A percentile compares a stretch with the other conserved stretches of the same genome.
phyloP scores from a whole-genome alignment of 2,797 vertebrate species.

The Hozukius guyotensis region DNA sequence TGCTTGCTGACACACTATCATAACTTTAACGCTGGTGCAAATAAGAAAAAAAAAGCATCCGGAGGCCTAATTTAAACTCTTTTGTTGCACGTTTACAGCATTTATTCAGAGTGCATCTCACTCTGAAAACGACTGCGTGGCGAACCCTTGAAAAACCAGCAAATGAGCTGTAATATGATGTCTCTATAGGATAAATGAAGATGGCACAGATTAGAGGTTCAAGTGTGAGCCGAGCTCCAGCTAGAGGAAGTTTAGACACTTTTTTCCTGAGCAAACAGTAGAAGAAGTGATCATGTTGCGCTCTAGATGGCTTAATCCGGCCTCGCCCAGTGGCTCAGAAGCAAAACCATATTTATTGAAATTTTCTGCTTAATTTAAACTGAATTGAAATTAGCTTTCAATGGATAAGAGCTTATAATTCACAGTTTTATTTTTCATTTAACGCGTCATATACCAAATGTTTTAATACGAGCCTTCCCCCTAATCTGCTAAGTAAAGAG shows the following conservation, averaged over 20 bases:
- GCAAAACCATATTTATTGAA: slow-evolving; percentile 79
- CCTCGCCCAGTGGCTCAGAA: slow-evolving; percentile 71
- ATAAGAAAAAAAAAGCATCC: background rate
- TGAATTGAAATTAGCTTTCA: slow-evolving; percentile 81
- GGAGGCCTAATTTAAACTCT: slow-evolving; percentile 27
- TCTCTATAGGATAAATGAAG: slow-evolving; percentile 21
- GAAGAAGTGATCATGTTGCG: slow-evolving; percentile 41
- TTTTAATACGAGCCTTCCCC: slow-evolving; percentile 69
- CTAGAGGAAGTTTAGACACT: slow-evolving; percentile 43
- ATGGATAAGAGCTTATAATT: slow-evolving; percentile 68
- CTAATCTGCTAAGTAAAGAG: slow-evolving; percentile 70
- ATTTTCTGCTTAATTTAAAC: slow-evolving; percentile 84
- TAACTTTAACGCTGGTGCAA: slow-evolving; percentile 17
- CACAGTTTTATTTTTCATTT: slow-evolving; percentile 83
- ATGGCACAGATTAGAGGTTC: slow-evolving; percentile 43
- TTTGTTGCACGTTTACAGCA: slow-evolving; percentile 30
- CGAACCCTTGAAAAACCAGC: slow-evolving; percentile 10
- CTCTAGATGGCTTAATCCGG: slow-evolving; percentile 49
- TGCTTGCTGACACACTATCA: slow-evolving; percentile 36
- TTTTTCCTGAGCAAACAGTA: slow-evolving; percentile 42
- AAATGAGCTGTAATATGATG: slow-evolving; percentile 30
- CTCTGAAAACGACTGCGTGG: background rate
- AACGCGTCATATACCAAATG: slow-evolving; percentile 85
- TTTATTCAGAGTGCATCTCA: slow-evolving; percentile 15
- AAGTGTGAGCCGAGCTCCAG: slow-evolving; percentile 17